A percentile compares a stretch with the other conserved stretches of the same genome.
Conservation (phyloP, 2,113 vertebrate species). For the Cynocephalus volans region DNA sequence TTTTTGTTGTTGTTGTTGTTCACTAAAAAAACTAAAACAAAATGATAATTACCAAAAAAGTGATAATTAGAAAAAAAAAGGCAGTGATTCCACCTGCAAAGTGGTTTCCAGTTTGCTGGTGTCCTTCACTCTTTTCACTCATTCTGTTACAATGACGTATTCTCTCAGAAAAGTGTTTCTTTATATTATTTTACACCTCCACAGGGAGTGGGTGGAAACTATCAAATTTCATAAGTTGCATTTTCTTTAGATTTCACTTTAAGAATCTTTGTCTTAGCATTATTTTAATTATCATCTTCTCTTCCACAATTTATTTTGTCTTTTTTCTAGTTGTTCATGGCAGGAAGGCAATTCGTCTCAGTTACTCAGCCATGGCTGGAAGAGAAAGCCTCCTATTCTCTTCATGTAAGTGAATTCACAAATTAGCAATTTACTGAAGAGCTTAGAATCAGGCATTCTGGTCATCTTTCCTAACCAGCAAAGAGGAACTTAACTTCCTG, state of each 20-base stretch:
- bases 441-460: background rate
- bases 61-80: no score
- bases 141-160: background rate
- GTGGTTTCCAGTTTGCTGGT: background rate
- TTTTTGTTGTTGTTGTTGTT: background rate
- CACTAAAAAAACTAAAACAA: conserved; percentile 19
- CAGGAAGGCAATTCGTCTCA: background rate
- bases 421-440: background rate
- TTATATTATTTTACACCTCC: background rate
- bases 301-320: conserved; percentile 35
- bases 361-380: background rate
- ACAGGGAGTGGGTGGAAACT: background rate
- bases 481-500: background rate
- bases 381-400: background rate
- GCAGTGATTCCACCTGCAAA: background rate
- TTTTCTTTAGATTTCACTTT: conserved; percentile 17
- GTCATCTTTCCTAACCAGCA: background rate
- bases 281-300: conserved; percentile 13
- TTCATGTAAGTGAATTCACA: background rate
- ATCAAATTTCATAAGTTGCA: background rate
- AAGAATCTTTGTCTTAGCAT: background rate
- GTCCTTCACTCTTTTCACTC: conserved; percentile 8
- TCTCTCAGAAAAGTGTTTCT: conserved; percentile 2
- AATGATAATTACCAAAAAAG: background rate
- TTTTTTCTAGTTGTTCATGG: background rate